These are phyloP conservation scores for Dolichomitus sp. DNA, from an alignment of 2,888 invertebrate genomes.

Conservation along the genomic window DNA sequence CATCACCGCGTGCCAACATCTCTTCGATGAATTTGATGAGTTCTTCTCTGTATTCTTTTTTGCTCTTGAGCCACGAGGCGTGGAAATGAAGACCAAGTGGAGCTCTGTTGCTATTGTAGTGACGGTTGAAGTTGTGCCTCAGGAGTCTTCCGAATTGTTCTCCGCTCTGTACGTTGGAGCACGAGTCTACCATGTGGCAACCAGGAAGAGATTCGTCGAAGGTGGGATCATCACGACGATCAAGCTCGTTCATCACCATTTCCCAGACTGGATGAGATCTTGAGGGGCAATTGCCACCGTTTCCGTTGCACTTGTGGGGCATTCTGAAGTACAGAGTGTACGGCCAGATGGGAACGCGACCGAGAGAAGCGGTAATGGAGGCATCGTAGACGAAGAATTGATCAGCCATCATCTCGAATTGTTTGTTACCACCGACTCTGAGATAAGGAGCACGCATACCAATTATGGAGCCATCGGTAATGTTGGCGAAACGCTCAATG, in stretches of 20 bases:
- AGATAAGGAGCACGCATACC: conserved; percentile 94
- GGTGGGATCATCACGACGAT: conserved; percentile 96
- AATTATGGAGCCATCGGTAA: conserved; percentile 96
- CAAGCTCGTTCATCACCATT: conserved; percentile 98
- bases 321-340: conserved; percentile 98
- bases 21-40: conserved; percentile 97
- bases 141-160: conserved; percentile 96
- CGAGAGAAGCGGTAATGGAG: conserved; percentile 96
- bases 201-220: conserved; percentile 97
- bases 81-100: conserved; percentile 97
- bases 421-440: conserved; percentile 96
- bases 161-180: conserved; percentile 96
- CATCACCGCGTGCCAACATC: conserved; percentile 95
- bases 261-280: conserved; percentile 98
- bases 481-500: conserved; percentile 95
- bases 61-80: conserved; percentile 97
- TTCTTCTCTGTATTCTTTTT: conserved; percentile 97
- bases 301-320: conserved; percentile 98
- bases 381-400: conserved; percentile 98
- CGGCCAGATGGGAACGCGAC: conserved; percentile 98
- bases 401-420: conserved; percentile 99
- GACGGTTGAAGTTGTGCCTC: conserved; percentile 97
- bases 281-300: conserved; percentile 97
- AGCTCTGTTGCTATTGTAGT: conserved; percentile 97
- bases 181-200: conserved; percentile 98